Percentiles rank a stretch among this genome's conserved stretches.
Conservation (phyloP, 2,888 invertebrate species). For the Oscheius myriophilus region DNA sequence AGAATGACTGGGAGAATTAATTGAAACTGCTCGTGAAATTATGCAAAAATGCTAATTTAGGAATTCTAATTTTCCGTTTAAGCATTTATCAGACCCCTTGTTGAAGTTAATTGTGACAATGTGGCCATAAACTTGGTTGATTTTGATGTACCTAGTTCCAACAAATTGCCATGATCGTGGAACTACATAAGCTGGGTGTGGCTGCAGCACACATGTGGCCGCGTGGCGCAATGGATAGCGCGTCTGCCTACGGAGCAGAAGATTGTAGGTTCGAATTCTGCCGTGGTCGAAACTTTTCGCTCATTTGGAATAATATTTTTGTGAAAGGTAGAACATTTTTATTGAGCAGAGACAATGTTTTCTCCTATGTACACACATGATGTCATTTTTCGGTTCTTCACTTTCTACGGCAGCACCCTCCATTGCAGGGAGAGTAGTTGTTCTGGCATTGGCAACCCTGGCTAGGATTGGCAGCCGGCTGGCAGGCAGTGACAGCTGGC, state of each 20-base stretch:
- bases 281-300: constrained; percentile 26
- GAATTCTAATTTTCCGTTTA: too few species aligned
- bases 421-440: constrained; percentile 52
- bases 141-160: too few species aligned
- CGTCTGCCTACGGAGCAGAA: constrained; percentile 72
- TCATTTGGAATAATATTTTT: too few species aligned
- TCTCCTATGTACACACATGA: constrained; percentile 28
- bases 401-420: constrained; percentile 54
- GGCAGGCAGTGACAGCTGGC: constrained; percentile 46
- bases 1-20: too few species aligned
- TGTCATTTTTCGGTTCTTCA: not conserved
- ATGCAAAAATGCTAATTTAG: too few species aligned
- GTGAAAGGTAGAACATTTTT: not conserved
- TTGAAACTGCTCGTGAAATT: too few species aligned
- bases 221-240: constrained; percentile 60
- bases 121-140: too few species aligned
- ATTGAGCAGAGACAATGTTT: constrained; percentile 12
- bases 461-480: constrained; percentile 35
- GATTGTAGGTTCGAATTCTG: constrained; percentile 70
- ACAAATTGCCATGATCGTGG: too few species aligned
- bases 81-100: too few species aligned
- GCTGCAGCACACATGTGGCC: too few species aligned
- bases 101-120: too few species aligned
- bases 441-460: constrained; percentile 31
- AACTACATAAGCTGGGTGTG: too few species aligned